Evolutionary conservation across 1,140 invertebrate genomes (phyloP).

Genomic region (Calephelis virginiensis): DNA sequence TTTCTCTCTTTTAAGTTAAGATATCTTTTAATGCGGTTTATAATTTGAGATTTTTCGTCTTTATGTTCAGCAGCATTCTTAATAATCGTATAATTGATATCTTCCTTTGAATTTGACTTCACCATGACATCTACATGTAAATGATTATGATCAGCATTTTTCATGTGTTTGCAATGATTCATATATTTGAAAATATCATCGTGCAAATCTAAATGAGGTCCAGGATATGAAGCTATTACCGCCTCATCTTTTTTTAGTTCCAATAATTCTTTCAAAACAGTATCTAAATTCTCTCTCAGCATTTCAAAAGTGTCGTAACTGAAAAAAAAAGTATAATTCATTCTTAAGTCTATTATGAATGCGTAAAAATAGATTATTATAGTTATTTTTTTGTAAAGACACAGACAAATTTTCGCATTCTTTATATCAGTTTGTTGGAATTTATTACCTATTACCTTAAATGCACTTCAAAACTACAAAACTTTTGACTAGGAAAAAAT

Average conservation of each 20-base stretch:
- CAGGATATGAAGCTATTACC: slow-evolving; percentile 51
- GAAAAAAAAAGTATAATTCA: slow-evolving; percentile 35
- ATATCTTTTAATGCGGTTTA: slow-evolving; percentile 58
- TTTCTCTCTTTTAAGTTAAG: slow-evolving; percentile 45
- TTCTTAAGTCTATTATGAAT: not conserved
- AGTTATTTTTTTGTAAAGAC: too few species aligned
- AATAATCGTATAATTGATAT: slow-evolving; percentile 30
- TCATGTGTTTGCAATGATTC: slow-evolving; percentile 19
- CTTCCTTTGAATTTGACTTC: slow-evolving; percentile 31
- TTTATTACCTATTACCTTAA: too few species aligned
- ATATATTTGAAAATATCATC: slow-evolving; percentile 41
- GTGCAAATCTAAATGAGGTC: slow-evolving; percentile 50
- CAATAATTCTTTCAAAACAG: slow-evolving; percentile 84
- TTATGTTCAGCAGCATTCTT: slow-evolving; percentile 27
- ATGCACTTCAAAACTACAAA: too few species aligned
- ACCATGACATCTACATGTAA: slow-evolving; percentile 30
- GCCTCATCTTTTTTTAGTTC: slow-evolving; percentile 63
- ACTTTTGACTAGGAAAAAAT: too few species aligned
- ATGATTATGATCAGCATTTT: slow-evolving; percentile 1
- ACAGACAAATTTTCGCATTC: too few species aligned
- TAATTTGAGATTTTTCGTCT: slow-evolving; percentile 43
- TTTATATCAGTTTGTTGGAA: too few species aligned
- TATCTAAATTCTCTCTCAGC: slow-evolving; percentile 86
- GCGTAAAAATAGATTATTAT: not conserved
- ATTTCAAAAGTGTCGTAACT: slow-evolving; percentile 90